These are phyloP conservation scores for Chrysomela aeneicollis DNA, from an alignment of 2,888 invertebrate genomes.

Conservation along the genomic window DNA sequence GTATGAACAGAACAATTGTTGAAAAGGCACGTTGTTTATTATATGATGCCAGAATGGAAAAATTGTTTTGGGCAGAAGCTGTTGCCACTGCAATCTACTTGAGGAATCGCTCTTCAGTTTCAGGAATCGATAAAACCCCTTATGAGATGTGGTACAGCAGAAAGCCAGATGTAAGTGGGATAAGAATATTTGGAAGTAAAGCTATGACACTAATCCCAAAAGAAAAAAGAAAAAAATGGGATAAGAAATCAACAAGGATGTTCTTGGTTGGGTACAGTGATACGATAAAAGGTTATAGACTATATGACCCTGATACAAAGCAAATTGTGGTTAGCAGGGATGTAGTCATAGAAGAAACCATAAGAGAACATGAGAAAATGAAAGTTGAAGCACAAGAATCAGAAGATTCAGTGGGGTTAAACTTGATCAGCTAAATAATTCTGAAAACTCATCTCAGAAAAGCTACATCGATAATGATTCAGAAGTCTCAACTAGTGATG, in stretches of 20 bases:
- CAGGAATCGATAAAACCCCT: conserved; percentile 36
- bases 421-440: conserved; percentile 9
- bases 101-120: conserved; percentile 35
- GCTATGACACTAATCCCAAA: conserved; percentile 39
- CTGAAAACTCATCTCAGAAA: conserved; percentile 14
- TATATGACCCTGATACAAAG: conserved; percentile 31
- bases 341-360: conserved; percentile 25
- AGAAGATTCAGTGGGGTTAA: conserved; percentile 29
- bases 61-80: conserved; percentile 28
- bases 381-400: conserved; percentile 21
- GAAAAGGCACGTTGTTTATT: conserved; percentile 31
- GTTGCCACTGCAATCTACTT: conserved; percentile 37
- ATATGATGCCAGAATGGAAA: conserved; percentile 24
- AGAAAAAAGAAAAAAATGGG: conserved; percentile 38
- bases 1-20: conserved; percentile 31
- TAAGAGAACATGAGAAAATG: too few relatives aligned
- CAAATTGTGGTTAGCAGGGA: conserved; percentile 20
- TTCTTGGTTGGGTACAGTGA: conserved; percentile 37
- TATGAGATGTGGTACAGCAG: conserved; percentile 37
- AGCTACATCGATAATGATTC: conserved; percentile 12
- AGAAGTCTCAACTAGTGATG: conserved; percentile 8
- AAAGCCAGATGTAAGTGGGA: conserved; percentile 36
- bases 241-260: conserved; percentile 35
- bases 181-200: conserved; percentile 39
- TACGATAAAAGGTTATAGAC: conserved; percentile 33